Conservation (phyloP, 2,797 vertebrate genomes). For the Myotis daubentonii region DNA sequence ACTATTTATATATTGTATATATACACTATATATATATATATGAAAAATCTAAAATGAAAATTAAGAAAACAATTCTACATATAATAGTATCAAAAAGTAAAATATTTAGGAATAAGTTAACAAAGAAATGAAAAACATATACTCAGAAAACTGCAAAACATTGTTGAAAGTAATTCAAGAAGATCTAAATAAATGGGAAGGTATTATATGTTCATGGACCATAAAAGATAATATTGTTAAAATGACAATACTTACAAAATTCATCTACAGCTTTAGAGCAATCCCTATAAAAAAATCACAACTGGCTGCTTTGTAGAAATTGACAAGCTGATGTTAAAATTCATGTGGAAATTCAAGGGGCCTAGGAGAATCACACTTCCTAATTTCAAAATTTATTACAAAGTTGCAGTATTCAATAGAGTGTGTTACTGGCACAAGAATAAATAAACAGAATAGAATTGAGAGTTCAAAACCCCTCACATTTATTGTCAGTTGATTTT, state of each 20-base stretch:
- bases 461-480: not conserved
- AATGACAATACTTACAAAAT: not conserved
- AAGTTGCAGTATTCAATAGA: not conserved
- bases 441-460: not conserved
- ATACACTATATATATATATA: not conserved
- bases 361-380: not conserved
- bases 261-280: not conserved
- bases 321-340: not conserved
- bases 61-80: not conserved
- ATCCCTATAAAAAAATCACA: not conserved
- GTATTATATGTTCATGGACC: not conserved
- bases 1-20: not conserved
- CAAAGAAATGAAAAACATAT: not conserved
- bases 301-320: not conserved
- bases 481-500: not conserved
- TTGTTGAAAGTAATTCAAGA: not conserved
- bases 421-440: not conserved
- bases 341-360: not conserved
- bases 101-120: not conserved
- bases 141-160: not conserved
- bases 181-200: not conserved
- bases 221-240: not conserved
- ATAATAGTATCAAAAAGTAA: not conserved
- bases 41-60: not conserved
- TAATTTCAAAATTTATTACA: not conserved